Base-by-base conservation (phyloP, 2,888 invertebrate species). In the Nemoura dubitans region DNA sequence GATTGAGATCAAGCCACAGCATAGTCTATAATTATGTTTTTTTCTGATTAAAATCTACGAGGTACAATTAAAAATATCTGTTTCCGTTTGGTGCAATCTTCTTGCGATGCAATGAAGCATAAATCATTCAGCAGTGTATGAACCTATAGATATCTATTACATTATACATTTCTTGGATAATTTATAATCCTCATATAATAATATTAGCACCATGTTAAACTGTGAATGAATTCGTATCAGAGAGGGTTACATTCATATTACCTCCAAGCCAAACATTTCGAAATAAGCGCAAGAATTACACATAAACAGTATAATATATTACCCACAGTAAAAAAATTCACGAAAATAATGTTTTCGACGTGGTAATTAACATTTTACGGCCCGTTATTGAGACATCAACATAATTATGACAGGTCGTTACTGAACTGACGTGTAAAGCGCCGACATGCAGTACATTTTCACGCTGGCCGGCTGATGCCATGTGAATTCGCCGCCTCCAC, bases 81-180 rank as follows among this genome's bases (percentile, higher is more conserved):
- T 59, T 59, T 59, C 59, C 59, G 59, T 59, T 59, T 59, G 59
- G 59, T 59, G 59, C 59, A 59, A 59, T 59, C 59, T 59, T 21
- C 14, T 59, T 1, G 59, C 59, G 14, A 59, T 59, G 59, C 14
- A 59, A 59, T 59, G 21, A 21, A 59, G 59, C 14, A 59, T 59
- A 59, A 59, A 59, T 59, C 59, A 59, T 59, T 14, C 14, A 2
- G 59, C 59, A 16, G 2, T 59, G 59, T 21, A 59, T 14, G 59
- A 7, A n/a, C 10, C 10, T 36, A 10, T 36, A 36, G 36, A 21
- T 59, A 21, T 59, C 59, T 7, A 59, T 10, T 59, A 59, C 59
- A 59, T 10, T 59, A 2, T 21, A 59, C 59, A 3, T 59, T 59
- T 59, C 59, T 59, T 59, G 10, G n/a, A n/a, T n/a, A n/a, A n/a